Percentiles rank a stretch among this genome's conserved stretches.
phyloP scores from a whole-genome alignment of 2,797 vertebrate species.

The Rhinella marina region DNA sequence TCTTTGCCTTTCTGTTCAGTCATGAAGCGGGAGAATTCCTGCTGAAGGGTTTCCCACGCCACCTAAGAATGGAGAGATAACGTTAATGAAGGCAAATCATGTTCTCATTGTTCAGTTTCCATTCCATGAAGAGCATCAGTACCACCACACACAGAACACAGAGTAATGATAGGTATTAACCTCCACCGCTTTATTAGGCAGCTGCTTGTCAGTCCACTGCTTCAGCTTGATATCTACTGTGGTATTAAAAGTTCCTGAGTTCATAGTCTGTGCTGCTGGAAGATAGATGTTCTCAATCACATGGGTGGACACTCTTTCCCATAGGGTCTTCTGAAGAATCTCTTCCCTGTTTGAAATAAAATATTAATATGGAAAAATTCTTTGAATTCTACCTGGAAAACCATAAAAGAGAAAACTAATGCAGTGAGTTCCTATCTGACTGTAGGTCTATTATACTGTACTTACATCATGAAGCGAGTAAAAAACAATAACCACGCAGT shows the following conservation, averaged over 20 bases:
- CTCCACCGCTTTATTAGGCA: slow-evolving; percentile 97
- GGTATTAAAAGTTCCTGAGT: slow-evolving; percentile 98
- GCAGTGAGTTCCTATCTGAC: too few species aligned
- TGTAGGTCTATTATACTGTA: too few species aligned
- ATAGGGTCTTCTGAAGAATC: slow-evolving; percentile 93
- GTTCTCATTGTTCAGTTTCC: background rate
- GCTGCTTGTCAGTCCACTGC: slow-evolving; percentile 98
- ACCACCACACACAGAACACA: background rate
- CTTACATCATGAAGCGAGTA: too few species aligned
- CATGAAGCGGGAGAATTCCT: slow-evolving; percentile 98
- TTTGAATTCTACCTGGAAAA: background rate
- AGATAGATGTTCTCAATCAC: slow-evolving; percentile 99
- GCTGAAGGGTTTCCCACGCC: slow-evolving; percentile 97
- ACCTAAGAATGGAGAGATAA: slow-evolving; percentile 75
- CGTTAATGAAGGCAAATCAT: background rate
- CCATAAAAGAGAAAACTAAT: background rate
- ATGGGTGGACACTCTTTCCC: slow-evolving; percentile 96
- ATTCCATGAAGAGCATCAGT: background rate
- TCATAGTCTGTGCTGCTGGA: slow-evolving; percentile 93
- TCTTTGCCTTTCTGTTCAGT: slow-evolving; percentile 95
- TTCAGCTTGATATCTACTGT: slow-evolving; percentile 98
- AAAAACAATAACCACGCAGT: too few species aligned
- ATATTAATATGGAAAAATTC: background rate
- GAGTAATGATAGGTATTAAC: slow-evolving; percentile 71
- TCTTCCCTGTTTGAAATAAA: slow-evolving; percentile 83